Conservation (phyloP, 2,113 vertebrate species). For the Bolborhynchus lineola region DNA sequence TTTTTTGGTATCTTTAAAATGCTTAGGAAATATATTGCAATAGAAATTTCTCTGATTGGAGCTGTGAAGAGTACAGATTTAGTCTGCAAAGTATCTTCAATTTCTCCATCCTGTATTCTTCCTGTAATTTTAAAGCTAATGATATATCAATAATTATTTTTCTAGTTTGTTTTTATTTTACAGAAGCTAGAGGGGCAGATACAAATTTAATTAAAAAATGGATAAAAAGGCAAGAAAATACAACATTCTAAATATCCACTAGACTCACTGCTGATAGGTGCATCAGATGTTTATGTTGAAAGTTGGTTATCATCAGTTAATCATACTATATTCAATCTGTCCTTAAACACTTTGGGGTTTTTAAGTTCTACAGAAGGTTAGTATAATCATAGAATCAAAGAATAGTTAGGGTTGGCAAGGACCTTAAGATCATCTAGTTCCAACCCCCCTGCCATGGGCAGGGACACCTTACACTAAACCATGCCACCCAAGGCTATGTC, state of each 20-base stretch:
- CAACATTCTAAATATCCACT: not conserved
- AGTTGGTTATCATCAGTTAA: not conserved
- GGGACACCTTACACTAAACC: too few species aligned
- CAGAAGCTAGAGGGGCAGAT: not conserved
- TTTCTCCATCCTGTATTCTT: not conserved
- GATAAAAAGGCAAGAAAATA: not conserved
- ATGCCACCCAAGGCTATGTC: too few species aligned
- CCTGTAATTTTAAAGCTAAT: not conserved
- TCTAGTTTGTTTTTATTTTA: not conserved
- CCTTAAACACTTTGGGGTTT: not conserved
- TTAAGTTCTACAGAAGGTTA: not conserved
- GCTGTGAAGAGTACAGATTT: not conserved
- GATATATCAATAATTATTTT: not conserved
- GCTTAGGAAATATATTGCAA: constrained; percentile 1
- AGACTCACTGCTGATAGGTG: not conserved
- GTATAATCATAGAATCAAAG: not conserved
- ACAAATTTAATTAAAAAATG: not conserved
- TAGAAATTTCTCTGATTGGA: not conserved
- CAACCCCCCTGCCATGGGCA: too few species aligned
- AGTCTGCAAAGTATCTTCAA: not conserved
- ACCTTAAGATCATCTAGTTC: too few species aligned
- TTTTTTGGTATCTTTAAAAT: not conserved
- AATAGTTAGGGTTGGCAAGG: too few species aligned
- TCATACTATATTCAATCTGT: not conserved
- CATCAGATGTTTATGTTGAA: not conserved